These are phyloP conservation scores for Numenius phaeopus DNA, from an alignment of 2,797 vertebrate species.

Conservation along the genomic window DNA sequence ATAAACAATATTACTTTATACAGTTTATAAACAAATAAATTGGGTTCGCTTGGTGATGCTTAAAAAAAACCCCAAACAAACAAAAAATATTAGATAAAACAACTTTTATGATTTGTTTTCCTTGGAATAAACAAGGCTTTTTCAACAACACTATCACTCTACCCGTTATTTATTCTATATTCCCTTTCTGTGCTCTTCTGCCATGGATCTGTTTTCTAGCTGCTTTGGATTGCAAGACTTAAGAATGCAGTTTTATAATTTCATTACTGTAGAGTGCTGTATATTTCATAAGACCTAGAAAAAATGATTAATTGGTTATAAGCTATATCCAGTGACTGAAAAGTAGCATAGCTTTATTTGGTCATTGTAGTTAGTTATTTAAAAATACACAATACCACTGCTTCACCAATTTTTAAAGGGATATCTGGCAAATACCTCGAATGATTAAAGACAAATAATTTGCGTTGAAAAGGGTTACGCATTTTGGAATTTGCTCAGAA, in stretches of 20 bases:
- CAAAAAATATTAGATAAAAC: conserved; percentile 50
- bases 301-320: not conserved
- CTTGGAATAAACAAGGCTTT: conserved; percentile 64
- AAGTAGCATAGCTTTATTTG: not conserved
- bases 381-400: not conserved
- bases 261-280: not conserved
- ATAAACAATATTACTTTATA: conserved; percentile 69
- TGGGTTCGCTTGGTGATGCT: conserved; percentile 8
- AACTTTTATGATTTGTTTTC: conserved; percentile 57
- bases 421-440: not conserved
- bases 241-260: not conserved
- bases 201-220: not conserved
- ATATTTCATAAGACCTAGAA: not conserved
- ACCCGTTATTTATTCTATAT: conserved; percentile 13
- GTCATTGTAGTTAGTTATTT: not conserved
- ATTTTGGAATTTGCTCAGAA: not conserved
- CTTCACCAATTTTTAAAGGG: not conserved
- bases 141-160: conserved; percentile 3
- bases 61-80: not conserved
- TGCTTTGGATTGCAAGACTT: not conserved
- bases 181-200: not conserved
- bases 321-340: not conserved
- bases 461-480: not conserved
- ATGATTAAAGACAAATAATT: not conserved
- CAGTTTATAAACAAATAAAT: conserved; percentile 70